Evolutionary conservation across 2,113 vertebrate species (phyloP).

Genomic region (Rafetus swinhoei): DNA sequence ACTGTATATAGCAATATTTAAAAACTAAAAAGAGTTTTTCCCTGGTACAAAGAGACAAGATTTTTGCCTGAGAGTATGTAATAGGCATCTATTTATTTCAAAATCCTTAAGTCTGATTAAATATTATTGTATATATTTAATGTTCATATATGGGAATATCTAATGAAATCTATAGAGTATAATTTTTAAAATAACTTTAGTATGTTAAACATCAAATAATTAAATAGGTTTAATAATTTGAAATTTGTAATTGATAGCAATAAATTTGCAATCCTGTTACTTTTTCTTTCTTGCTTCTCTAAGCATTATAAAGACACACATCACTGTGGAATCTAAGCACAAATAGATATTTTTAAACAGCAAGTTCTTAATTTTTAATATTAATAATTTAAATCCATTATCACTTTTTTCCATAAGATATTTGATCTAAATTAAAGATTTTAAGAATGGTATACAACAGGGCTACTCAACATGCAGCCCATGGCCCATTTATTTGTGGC

Average conservation of each 20-base stretch:
- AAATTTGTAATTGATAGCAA: background rate
- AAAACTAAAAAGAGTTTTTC: background rate
- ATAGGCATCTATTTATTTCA: background rate
- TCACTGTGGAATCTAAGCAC: background rate
- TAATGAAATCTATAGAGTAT: background rate
- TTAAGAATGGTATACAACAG: background rate
- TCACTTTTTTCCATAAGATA: background rate
- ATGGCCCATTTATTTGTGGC: no score
- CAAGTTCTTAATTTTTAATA: background rate
- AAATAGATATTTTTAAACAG: background rate
- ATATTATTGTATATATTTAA: background rate
- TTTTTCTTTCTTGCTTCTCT: background rate
- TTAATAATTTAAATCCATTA: background rate
- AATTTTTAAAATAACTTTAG: background rate
- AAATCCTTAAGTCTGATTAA: background rate
- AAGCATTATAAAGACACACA: background rate
- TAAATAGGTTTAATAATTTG: background rate
- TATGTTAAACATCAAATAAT: background rate
- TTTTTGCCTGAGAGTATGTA: background rate
- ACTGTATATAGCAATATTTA: background rate
- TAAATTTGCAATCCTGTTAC: background rate
- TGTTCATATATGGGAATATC: background rate
- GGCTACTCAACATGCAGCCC: no score
- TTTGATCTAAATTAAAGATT: background rate
- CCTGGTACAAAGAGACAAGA: fast-evolving